Percentiles rank a stretch among this genome's conserved stretches.
Evolutionary conservation across 2,797 vertebrate species (phyloP).

Genomic region (Alcedo atthis): DNA sequence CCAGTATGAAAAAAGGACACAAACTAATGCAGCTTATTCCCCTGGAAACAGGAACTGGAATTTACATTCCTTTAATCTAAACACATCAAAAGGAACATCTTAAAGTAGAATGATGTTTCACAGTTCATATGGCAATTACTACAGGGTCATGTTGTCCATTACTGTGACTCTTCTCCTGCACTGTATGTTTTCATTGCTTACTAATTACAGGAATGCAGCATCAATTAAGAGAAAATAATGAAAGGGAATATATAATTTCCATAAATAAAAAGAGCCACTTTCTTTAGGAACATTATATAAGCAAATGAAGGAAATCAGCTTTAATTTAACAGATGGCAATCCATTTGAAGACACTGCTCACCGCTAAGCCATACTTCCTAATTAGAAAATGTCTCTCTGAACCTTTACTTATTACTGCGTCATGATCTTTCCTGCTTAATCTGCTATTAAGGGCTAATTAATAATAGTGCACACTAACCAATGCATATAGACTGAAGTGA

Average conservation of each 20-base stretch:
- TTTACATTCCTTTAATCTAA: constrained; percentile 45
- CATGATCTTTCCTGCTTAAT: constrained; percentile 73
- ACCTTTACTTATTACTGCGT: constrained; percentile 59
- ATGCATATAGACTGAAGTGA: constrained; percentile 54
- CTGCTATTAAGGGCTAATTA: constrained; percentile 77
- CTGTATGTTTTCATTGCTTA: constrained; percentile 49
- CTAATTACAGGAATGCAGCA: constrained; percentile 64
- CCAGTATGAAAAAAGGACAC: not conserved
- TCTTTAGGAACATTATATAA: constrained; percentile 63
- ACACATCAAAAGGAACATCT: constrained; percentile 51
- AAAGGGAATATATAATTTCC: constrained; percentile 63
- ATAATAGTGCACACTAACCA: constrained; percentile 62
- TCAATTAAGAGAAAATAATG: constrained; percentile 69
- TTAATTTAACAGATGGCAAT: constrained; percentile 68
- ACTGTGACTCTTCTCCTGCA: constrained; percentile 23
- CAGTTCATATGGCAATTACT: constrained; percentile 30
- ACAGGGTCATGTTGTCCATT: constrained; percentile 44
- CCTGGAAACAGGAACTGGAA: constrained; percentile 25
- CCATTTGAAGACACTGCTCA: constrained; percentile 76
- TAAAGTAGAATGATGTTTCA: constrained; percentile 37
- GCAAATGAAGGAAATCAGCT: constrained; percentile 53
- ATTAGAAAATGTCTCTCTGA: constrained; percentile 75
- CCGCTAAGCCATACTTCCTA: constrained; percentile 67
- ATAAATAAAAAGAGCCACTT: constrained; percentile 59
- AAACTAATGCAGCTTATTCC: constrained; percentile 7